Evolutionary conservation across 1,140 invertebrate species (phyloP).

Genomic region (Delia radicum): DNA sequence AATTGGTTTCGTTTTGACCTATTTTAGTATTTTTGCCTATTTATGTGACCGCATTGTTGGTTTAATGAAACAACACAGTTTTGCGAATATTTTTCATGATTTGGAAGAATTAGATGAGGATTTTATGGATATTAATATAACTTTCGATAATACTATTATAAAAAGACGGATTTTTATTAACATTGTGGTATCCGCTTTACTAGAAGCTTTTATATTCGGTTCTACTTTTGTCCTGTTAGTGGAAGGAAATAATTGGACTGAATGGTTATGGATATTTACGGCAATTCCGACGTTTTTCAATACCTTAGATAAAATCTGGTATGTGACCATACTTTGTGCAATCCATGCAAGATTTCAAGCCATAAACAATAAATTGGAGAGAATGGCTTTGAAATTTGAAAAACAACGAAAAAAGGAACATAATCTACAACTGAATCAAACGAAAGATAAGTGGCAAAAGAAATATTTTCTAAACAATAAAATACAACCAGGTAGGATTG

Average conservation of each 20-base stretch:
- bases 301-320: slow-evolving; percentile 24
- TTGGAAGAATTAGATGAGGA: slow-evolving; percentile 7
- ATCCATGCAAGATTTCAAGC: slow-evolving; percentile 11
- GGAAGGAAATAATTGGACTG: neutral
- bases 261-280: slow-evolving; percentile 10
- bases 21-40: neutral
- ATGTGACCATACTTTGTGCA: neutral
- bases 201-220: neutral
- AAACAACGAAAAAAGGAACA: neutral
- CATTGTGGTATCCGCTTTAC: neutral
- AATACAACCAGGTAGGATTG: neutral
- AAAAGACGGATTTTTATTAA: neutral
- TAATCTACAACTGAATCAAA: neutral
- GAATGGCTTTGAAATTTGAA: neutral
- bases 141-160: slow-evolving; percentile 11
- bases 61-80: neutral
- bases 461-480: neutral
- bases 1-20: neutral
- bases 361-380: slow-evolving; percentile 1
- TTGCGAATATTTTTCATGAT: neutral
- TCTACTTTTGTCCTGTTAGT: neutral
- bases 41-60: slow-evolving; percentile 20
- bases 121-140: neutral
- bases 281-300: neutral
- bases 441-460: neutral